Base-by-base conservation (phyloP, 2,797 vertebrate genomes). In the Ceyx erithaca region DNA sequence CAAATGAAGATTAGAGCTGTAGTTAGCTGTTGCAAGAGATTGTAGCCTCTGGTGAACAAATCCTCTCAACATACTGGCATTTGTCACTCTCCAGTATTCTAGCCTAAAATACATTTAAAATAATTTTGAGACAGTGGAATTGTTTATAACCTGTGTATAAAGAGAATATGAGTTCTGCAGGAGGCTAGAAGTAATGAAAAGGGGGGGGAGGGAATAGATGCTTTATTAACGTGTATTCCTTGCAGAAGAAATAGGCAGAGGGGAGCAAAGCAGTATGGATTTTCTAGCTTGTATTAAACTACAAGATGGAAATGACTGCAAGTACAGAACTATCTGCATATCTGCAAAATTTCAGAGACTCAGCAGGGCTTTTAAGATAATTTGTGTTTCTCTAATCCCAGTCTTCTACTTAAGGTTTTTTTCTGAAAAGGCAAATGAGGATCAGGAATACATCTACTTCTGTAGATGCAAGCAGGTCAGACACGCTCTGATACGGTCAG, bases 1-100 rank as follows among this genome's bases (percentile, higher is more conserved):
- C 93, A 97, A 96, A 96, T 93, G 90, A 96, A 97, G 96, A 96
- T 86, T 73, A 86, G 92, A 96, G 72, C 26, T n/a, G 17, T 92
- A 95, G 93, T 94, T 95, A 77, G 90, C 92, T 96, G 92, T 87
- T 14, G 12, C 78, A 88, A 90, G 80, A 91, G 87, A 97, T 78
- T 94, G 92, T 73, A 93, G 71, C 86, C 80, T 71, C 77, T 80
- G 81, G 86, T 93, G 85, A 90, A 83, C 80, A 90, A 96, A 97
- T 41, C 22, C 46, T 71, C 77, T 78, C 57, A 76, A 48, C 66
- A 87, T 67, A 37, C 81, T 76, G 62, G 69, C 66, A 93, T 94
- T 96, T 95, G 79, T 92, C 84, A 94, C 63, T 95, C 86, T 69
- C 43, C 59, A 83, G 58, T 81, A 89, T 89, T 82, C 79, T 43